These are phyloP conservation scores for Galagoides demidoff DNA, from an alignment of 2,797 vertebrate species.

Conservation along the genomic window DNA sequence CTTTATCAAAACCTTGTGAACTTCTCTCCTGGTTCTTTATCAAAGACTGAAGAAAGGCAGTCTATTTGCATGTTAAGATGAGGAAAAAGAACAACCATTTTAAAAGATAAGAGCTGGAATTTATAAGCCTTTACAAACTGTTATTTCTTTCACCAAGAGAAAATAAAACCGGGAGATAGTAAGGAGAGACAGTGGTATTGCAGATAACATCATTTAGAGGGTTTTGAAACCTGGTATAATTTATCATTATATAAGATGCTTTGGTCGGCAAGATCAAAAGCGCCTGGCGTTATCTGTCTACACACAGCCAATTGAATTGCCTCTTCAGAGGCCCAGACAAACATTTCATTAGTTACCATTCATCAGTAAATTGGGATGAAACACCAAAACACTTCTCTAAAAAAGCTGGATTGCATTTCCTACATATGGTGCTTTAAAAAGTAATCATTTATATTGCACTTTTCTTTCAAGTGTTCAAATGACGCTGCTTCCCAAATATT, in stretches of 20 bases:
- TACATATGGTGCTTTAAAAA: constrained; percentile 58
- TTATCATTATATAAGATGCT: constrained; percentile 63
- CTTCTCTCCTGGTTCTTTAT: constrained; percentile 11
- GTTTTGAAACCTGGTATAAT: constrained; percentile 65
- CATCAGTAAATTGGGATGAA: constrained; percentile 75
- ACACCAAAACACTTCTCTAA: constrained; percentile 50
- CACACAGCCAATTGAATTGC: constrained; percentile 53
- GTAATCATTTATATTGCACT: constrained; percentile 31
- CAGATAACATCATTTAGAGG: constrained; percentile 55
- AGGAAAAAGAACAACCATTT: constrained; percentile 48
- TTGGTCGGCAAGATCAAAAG: constrained; percentile 69
- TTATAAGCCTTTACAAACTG: constrained; percentile 62
- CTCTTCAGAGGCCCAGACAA: constrained; percentile 76
- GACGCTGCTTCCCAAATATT: constrained; percentile 56
- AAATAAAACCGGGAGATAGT: constrained; percentile 57
- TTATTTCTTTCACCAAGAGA: constrained; percentile 45
- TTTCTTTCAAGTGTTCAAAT: constrained; percentile 43
- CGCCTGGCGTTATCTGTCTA: constrained; percentile 30
- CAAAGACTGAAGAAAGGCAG: constrained; percentile 25
- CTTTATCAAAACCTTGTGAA: neutral
- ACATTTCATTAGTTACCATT: constrained; percentile 79
- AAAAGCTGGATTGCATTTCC: constrained; percentile 66
- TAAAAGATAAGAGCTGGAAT: constrained; percentile 68
- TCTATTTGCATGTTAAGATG: constrained; percentile 63
- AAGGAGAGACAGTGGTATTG: neutral